Base-by-base conservation (phyloP, 2,113 vertebrate genomes). In the Nestor notabilis region DNA sequence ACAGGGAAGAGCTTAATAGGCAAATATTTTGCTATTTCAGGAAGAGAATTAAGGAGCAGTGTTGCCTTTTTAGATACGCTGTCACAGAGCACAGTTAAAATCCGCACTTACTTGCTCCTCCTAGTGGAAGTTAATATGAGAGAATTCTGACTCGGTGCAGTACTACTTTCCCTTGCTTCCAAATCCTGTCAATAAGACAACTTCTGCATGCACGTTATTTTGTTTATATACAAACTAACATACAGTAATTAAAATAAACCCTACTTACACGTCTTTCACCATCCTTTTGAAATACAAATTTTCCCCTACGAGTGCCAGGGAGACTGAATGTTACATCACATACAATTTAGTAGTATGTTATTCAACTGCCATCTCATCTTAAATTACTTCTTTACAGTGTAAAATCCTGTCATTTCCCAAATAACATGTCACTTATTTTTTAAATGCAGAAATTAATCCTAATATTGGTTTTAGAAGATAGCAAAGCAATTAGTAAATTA, bases 41-140 rank as follows among this genome's bases (percentile, higher is more conserved):
- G 61, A 71, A 70, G 11, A 53, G 61, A 64, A 47, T 13, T 4
- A 16, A 70, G 41, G 27, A 89, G 64, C 68, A 35, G 50, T 5
- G 43, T 43, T 0, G 28, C 21, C 35, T 44, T 46, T 44, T 28
- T 2, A 21, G 63, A n/a, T 10, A 16, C 5, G 63, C 37, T 10
- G 25, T 15, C 17, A 76, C 83, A 91, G 61, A 84, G 8, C 46
- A 25, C 56, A 8, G 47, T 50, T 31, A 78, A 63, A 91, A 90
- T 92, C 68, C 76, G 86, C 95, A 60, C 47, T 93, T 80, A 76
- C 94, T 93, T 85, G 98, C 98, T 96, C 98, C 98, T 85, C 97
- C 98, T 98, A 90, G 97, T 81, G 98, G 97, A 80, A 79, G 13
- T 33, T 72, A 44, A 41, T 75, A 20, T 69, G 37, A 21, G 39